A percentile compares a stretch with the other conserved stretches of the same genome.
Evolutionary conservation across 2,113 vertebrate genomes (phyloP).

Genomic region (Hystrix cristata): DNA sequence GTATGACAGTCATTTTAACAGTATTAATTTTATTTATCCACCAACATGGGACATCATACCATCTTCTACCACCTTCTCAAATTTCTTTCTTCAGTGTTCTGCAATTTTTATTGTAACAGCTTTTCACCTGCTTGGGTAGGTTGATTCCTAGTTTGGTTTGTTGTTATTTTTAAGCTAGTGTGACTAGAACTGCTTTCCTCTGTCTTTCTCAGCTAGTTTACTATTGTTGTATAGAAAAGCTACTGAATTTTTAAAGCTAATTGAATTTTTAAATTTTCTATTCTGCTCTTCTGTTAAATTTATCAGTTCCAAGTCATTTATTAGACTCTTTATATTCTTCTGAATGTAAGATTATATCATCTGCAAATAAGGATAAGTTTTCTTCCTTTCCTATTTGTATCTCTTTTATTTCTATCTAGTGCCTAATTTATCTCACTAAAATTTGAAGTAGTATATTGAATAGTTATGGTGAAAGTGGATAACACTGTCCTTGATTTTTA

Average conservation of each 20-base stretch:
- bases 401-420: not conserved
- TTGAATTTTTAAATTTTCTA: not conserved
- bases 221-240: not conserved
- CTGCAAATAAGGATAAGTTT: not conserved
- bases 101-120: not conserved
- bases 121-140: not conserved
- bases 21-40: not conserved
- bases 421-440: not conserved
- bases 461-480: not conserved
- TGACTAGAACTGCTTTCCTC: not conserved
- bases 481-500: not conserved
- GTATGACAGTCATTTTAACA: not conserved
- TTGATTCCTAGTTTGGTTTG: not conserved
- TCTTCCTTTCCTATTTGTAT: not conserved
- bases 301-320: not conserved
- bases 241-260: not conserved
- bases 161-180: not conserved
- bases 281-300: not conserved
- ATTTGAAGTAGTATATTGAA: not conserved
- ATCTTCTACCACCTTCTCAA: not conserved
- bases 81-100: not conserved
- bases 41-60: not conserved
- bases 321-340: not conserved
- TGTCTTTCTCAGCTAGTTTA: not conserved
- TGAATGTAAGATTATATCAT: not conserved